phyloP scores from a whole-genome alignment of 2,888 invertebrate genomes.

The Chromoteleia sp. region DNA sequence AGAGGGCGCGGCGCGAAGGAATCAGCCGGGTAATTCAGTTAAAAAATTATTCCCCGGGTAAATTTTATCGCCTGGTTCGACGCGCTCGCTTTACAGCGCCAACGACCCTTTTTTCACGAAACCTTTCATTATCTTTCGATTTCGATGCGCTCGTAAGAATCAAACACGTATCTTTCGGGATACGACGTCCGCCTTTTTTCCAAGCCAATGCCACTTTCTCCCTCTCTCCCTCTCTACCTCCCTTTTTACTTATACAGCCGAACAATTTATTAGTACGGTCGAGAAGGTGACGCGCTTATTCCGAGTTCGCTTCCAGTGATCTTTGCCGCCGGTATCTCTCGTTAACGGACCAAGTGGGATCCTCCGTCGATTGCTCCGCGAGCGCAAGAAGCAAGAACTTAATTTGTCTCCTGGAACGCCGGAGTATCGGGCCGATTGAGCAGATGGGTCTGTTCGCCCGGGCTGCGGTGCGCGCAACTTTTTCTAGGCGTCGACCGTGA shows the following conservation, averaged over 20 bases:
- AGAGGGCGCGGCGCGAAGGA: slow-evolving; percentile 71
- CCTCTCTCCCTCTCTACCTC: slow-evolving; percentile 50
- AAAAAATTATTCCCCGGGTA: slow-evolving; percentile 83
- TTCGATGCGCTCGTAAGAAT: slow-evolving; percentile 55
- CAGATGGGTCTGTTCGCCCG: slow-evolving; percentile 74
- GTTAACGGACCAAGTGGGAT: slow-evolving; percentile 75
- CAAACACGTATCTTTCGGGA: slow-evolving; percentile 55
- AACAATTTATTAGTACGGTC: slow-evolving; percentile 69
- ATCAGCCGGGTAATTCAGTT: slow-evolving; percentile 81
- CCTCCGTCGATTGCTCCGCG: slow-evolving; percentile 74
- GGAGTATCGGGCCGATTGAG: slow-evolving; percentile 78
- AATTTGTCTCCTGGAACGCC: slow-evolving; percentile 82
- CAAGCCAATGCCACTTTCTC: slow-evolving; percentile 27
- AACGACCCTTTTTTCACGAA: slow-evolving; percentile 38
- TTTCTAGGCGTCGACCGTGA: slow-evolving; percentile 43
- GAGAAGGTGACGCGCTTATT: slow-evolving; percentile 74
- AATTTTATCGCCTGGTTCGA: slow-evolving; percentile 83
- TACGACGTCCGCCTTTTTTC: slow-evolving; percentile 50
- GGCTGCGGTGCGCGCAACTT: slow-evolving; percentile 42
- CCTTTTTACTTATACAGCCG: slow-evolving; percentile 55
- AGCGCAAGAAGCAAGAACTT: slow-evolving; percentile 80
- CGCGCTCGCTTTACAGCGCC: slow-evolving; percentile 71
- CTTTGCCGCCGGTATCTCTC: slow-evolving; percentile 75
- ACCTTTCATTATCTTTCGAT: slow-evolving; percentile 63
- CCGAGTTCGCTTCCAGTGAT: slow-evolving; percentile 72